Base-by-base conservation (phyloP, 2,113 vertebrate genomes). In the Oryzias celebensis region DNA sequence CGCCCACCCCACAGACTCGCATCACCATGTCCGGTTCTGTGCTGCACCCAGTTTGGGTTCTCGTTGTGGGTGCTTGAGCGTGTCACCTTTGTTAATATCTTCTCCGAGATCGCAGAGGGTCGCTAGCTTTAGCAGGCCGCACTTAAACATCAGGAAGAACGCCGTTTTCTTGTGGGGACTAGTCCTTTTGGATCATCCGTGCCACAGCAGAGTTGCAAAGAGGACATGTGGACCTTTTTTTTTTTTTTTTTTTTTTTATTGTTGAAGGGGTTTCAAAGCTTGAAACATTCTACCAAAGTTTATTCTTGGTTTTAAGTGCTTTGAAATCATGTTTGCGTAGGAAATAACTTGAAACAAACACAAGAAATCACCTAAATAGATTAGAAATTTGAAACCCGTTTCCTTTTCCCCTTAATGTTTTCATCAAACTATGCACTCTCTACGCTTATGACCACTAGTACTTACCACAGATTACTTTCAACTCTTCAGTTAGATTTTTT, bases 391-490 rank as follows among this genome's bases (percentile, higher is more conserved):
- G 13, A 7, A 18, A 18, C 20, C 45, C 6, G 45, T n/a, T 47
- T 78, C 41, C 75, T 70, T 85, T 90, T 68, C 76, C 84, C 82
- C 76, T 86, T 80, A 53, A 64, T 85, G 86, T 86, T 83, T 78
- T 78, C 68, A 74, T 92, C 81, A 83, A 90, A 88, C 59, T 75
- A 85, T 86, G 93, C 91, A 91, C 91, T 93, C 86, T 0, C 65
- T 77, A 70, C 80, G 88, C 91, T 92, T 93, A 90, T 87, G 92
- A 93, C 94, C 94, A 95, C 94, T 92, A 92, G 88, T 92, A 84
- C 92, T 88, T 91, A 92, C 93, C 92, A 94, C 93, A 94, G 93
- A 94, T 91, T 87, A 87, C 92, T 90, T 90, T 93, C 92, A 91
- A 91, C 92, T 93, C 92, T 89, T 85, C 81, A 82, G 80, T 66